These are phyloP conservation scores for Pitta sordida DNA, from an alignment of 2,113 vertebrate genomes.

Conservation along the genomic window DNA sequence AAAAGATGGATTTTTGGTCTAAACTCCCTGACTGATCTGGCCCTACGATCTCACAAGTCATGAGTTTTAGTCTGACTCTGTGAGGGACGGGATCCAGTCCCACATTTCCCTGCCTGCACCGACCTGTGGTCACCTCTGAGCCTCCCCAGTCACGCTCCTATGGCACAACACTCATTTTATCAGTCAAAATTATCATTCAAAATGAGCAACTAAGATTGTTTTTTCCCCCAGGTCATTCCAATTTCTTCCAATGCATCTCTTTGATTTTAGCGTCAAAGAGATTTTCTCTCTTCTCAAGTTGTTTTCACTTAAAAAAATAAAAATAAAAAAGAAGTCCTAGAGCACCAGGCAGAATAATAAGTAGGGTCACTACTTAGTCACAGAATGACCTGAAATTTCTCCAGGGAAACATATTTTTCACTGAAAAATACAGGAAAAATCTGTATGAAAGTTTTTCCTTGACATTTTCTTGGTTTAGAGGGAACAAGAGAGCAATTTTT, in stretches of 20 bases:
- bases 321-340: not conserved
- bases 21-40: too few relatives aligned
- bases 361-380: conserved; percentile 6
- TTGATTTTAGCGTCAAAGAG: conserved; percentile 2
- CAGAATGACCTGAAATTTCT: conserved; percentile 27
- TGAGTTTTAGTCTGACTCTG: not conserved
- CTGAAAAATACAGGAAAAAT: not conserved
- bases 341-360: not conserved
- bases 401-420: not conserved
- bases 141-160: not conserved
- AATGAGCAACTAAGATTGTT: not conserved
- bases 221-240: not conserved
- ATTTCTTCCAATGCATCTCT: not conserved
- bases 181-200: too few relatives aligned
- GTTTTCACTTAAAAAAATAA: conserved; percentile 2
- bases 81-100: not conserved
- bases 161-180: not conserved
- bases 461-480: not conserved
- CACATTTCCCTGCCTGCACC: not conserved
- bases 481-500: conserved; percentile 27
- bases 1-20: too few relatives aligned
- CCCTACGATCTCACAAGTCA: too few relatives aligned
- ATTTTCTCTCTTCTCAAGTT: not conserved
- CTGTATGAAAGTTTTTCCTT: not conserved
- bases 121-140: not conserved